Conservation (phyloP, 2,113 vertebrate species). For the Lepus americanus region DNA sequence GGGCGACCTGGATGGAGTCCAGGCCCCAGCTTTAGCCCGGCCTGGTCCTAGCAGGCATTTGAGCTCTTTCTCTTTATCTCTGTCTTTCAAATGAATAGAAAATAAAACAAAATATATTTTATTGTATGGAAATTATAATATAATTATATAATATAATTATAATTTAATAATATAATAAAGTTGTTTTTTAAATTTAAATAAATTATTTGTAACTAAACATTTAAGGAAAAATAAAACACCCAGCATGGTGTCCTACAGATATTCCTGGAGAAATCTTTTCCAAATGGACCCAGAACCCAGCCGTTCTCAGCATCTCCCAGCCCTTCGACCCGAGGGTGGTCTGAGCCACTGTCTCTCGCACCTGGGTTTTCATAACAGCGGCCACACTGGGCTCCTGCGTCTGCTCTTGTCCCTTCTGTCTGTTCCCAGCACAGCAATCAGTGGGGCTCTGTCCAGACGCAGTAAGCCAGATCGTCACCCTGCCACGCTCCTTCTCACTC, state of each 20-base stretch:
- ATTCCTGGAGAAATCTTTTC: neutral
- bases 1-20: no score
- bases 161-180: neutral
- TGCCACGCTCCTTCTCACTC: neutral
- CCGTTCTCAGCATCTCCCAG: neutral
- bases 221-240: neutral
- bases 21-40: no score
- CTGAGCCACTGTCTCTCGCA: neutral
- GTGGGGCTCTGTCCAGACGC: neutral
- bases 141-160: no score
- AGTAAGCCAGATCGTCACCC: neutral
- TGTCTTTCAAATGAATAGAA: no score
- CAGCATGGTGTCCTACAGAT: neutral
- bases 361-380: neutral
- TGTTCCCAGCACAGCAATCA: neutral
- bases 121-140: neutral
- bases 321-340: neutral
- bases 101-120: no score
- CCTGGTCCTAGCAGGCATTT: no score
- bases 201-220: neutral
- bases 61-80: no score
- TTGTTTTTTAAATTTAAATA: neutral
- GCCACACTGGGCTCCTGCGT: neutral
- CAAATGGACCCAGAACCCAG: neutral
- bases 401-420: neutral